Evolutionary conservation across 1,140 invertebrate genomes (phyloP), one percentile per base, ranked within the genome.

Genomic region (Aphelenchoides avenae): DNA sequence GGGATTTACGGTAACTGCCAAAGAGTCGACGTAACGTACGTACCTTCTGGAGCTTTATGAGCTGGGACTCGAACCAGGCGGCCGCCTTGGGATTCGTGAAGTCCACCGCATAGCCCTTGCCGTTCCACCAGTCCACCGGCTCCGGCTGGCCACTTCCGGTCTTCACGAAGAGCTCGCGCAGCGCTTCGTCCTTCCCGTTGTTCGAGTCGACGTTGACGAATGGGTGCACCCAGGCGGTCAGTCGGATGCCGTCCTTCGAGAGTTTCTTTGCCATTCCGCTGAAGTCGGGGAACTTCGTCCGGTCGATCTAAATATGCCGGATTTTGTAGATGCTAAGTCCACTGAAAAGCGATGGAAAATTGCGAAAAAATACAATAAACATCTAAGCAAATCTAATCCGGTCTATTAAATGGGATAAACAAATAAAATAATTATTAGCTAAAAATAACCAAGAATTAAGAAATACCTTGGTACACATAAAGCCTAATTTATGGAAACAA

Each of bases 141-240:
- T 61, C 73, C 5, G 81, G 70, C 52, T 5, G 43, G 13, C 66
- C 57, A 41, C 66, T 48, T 6, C 52, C 68, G 3, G 50, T 52
- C 26, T 43, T 31, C 42, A 78, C 75, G 24, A 68, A 59, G 33
- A 46, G 64, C 24, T 49, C 37, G 18, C 53, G 59, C 39, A 60
- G 55, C 6, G 58, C 37, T 5, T 44, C 62, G 27, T 71, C 57
- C 2, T 64, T 83, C 58, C 83, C 85, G 5, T 81, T 80, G 9
- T 81, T 75, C 69, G 88, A 91, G 31, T 84, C 81, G 44, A 82
- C 81, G 69, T 90, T 89, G 26, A 90, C 86, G 66, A 92, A 92
- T 0, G 89, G 90, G 82, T 91, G 89, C 18, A 89, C 83, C 88
- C 89, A 92, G 0, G 92, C 74, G 0, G 88, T 88, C 0, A 88